A percentile compares a stretch with the other conserved stretches of the same genome.
phyloP scores from a whole-genome alignment of 1,140 invertebrate genomes.

The Bombus soroeensis region DNA sequence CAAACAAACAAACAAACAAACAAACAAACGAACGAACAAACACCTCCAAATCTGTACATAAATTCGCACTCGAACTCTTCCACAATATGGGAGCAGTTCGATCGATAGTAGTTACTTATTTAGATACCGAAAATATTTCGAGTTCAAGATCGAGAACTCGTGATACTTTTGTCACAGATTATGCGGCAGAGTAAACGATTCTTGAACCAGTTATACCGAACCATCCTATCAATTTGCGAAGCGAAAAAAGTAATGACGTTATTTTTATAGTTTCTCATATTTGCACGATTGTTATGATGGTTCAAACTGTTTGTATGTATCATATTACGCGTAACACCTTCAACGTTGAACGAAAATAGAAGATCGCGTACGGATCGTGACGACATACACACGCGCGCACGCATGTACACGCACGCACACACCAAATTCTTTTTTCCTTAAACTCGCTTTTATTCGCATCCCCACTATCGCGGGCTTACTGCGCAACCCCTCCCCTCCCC shows the following conservation, averaged over 20 bases:
- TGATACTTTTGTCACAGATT: constrained; percentile 3
- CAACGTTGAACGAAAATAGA: not conserved
- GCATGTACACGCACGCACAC: not conserved
- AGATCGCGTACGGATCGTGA: not conserved
- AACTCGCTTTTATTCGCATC: not conserved
- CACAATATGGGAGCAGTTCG: not conserved
- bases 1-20: not conserved
- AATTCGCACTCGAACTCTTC: not conserved
- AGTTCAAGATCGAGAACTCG: constrained; percentile 13
- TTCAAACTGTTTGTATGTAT: constrained; percentile 56
- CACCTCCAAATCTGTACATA: constrained; percentile 33
- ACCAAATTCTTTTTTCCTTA: not conserved
- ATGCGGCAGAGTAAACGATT: constrained; percentile 12
- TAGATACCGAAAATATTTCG: constrained; percentile 11
- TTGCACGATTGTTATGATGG: constrained; percentile 71
- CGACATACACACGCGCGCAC: rapidly evolving
- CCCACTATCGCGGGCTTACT: too few relatives aligned
- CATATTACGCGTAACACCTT: constrained; percentile 18
- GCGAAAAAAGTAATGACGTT: constrained; percentile 72
- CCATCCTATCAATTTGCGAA: constrained; percentile 71
- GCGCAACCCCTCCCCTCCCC: too few relatives aligned
- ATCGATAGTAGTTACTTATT: constrained; percentile 30
- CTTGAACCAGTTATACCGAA: constrained; percentile 55
- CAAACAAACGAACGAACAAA: not conserved
- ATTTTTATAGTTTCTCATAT: constrained; percentile 80